Conservation (phyloP, 2,113 vertebrate species). For the Tapirus terrestris region DNA sequence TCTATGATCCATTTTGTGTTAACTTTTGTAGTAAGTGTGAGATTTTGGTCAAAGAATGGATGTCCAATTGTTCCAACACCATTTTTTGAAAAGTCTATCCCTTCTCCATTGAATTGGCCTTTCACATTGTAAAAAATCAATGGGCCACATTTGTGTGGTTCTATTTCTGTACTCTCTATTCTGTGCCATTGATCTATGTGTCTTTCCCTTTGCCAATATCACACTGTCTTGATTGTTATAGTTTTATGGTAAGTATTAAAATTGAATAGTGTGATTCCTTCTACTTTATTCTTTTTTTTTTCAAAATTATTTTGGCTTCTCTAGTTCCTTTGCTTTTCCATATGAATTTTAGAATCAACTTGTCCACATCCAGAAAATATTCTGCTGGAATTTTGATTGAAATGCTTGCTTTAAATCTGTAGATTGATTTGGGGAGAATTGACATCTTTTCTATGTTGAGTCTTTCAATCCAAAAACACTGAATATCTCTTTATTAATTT, state of each 20-base stretch:
- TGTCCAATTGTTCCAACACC: neutral
- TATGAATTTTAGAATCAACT: neutral
- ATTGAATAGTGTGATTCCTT: neutral
- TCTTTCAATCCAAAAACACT: neutral
- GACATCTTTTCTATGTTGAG: neutral
- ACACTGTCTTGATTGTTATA: neutral
- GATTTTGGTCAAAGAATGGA: neutral
- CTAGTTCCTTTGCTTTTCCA: neutral
- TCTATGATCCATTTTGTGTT: neutral
- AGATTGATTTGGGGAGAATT: neutral
- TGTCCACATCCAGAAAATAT: neutral
- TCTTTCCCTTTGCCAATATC: neutral
- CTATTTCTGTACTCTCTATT: neutral
- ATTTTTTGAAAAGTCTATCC: neutral
- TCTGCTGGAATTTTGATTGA: neutral
- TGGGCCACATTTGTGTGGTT: neutral
- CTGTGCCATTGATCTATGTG: neutral
- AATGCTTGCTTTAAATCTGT: neutral
- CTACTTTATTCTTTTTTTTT: neutral
- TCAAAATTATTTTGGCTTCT: neutral
- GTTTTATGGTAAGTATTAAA: neutral
- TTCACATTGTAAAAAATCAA: neutral
- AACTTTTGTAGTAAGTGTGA: neutral
- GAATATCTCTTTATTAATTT: neutral
- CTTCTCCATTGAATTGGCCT: neutral